Evolutionary conservation across 2,888 invertebrate species (phyloP).

Genomic region (Cosmopolites sordidus): DNA sequence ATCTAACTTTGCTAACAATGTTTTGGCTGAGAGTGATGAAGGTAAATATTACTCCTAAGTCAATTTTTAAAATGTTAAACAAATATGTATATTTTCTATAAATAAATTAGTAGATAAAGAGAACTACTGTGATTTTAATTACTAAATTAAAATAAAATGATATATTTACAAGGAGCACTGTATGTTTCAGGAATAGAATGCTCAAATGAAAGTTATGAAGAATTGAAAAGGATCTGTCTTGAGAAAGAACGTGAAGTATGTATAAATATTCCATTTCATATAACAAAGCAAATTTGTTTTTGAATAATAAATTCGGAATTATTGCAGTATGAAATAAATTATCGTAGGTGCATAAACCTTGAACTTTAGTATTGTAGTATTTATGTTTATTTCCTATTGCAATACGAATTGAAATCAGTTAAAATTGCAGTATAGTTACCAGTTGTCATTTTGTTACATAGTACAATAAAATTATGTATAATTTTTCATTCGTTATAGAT

Average conservation of each 20-base stretch:
- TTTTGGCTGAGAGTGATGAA: slow-evolving; percentile 66
- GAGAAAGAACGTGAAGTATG: slow-evolving; percentile 61
- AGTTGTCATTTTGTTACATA: not conserved
- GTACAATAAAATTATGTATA: not conserved
- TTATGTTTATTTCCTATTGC: slow-evolving; percentile 2
- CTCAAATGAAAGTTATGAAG: slow-evolving; percentile 47
- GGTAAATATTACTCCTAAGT: not conserved
- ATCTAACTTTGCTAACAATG: slow-evolving; percentile 82
- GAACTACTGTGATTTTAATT: slow-evolving; percentile 1
- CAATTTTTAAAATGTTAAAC: too few species aligned
- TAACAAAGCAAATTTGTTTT: not conserved
- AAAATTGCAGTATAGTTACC: not conserved
- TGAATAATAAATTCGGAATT: slow-evolving; percentile 2
- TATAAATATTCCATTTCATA: slow-evolving; percentile 4
- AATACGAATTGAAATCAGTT: not conserved
- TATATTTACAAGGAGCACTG: not conserved
- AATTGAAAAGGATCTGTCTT: slow-evolving; percentile 55
- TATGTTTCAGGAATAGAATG: slow-evolving; percentile 35
- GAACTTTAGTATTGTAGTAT: slow-evolving; percentile 11
- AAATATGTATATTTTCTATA: too few species aligned
- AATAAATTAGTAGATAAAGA: not conserved
- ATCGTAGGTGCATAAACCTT: slow-evolving; percentile 2
- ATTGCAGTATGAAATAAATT: not conserved
- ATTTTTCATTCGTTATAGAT: slow-evolving; percentile 25
- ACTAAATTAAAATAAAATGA: not conserved